These are phyloP conservation scores for Spilosoma lubricipeda DNA, from an alignment of 2,888 invertebrate species.

Conservation along the genomic window DNA sequence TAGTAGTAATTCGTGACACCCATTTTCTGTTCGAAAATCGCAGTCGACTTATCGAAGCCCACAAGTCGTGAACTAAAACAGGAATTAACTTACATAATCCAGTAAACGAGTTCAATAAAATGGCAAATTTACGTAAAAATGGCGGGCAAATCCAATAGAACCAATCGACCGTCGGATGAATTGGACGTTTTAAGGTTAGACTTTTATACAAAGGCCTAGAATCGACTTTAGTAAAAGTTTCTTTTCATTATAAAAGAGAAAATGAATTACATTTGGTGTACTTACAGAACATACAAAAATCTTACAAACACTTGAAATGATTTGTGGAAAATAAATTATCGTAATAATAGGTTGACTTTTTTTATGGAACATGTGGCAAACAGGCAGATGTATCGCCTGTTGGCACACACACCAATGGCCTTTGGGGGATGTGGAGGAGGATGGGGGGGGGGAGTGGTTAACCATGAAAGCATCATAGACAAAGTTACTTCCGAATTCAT, in stretches of 20 bases:
- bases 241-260: conserved; percentile 25
- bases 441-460: too few relatives aligned
- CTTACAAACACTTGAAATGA: too few relatives aligned
- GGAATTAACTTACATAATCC: conserved; percentile 72
- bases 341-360: too few relatives aligned
- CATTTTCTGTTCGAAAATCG: conserved; percentile 42
- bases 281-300: too few relatives aligned
- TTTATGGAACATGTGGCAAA: too few relatives aligned
- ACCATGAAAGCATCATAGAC: too few relatives aligned
- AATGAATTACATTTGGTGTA: neutral
- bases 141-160: conserved; percentile 59
- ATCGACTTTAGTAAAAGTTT: conserved; percentile 26
- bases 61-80: conserved; percentile 61
- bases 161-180: conserved; percentile 57
- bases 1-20: conserved; percentile 42
- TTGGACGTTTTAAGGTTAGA: conserved; percentile 39
- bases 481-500: too few relatives aligned
- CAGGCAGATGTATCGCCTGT: too few relatives aligned
- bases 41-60: conserved; percentile 62
- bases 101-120: conserved; percentile 72
- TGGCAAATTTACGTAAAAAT: conserved; percentile 71
- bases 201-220: conserved; percentile 24
- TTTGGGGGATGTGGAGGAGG: too few relatives aligned
- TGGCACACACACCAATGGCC: too few relatives aligned
- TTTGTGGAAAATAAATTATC: conserved; percentile 21